phyloP scores from a whole-genome alignment of 1,140 invertebrate genomes.

The Neodiprion lecontei region DNA sequence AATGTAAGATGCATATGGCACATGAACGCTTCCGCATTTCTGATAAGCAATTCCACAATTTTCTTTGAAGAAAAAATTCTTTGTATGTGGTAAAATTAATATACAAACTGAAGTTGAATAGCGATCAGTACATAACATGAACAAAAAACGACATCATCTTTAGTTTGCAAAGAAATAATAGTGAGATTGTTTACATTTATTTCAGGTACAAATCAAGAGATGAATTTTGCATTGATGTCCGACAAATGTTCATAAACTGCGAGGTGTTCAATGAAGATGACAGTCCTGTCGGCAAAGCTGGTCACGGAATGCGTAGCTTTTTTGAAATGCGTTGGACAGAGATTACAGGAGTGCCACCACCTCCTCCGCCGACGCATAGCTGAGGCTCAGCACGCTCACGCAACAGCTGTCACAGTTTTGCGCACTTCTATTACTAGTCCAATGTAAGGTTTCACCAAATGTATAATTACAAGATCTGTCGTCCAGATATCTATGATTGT shows the following conservation, averaged over 20 bases:
- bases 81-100: too few relatives aligned
- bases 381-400: constrained; percentile 60
- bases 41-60: too few relatives aligned
- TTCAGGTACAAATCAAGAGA: constrained; percentile 84
- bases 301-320: constrained; percentile 89
- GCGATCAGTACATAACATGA: not conserved
- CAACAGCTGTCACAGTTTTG: constrained; percentile 60
- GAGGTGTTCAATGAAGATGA: constrained; percentile 98
- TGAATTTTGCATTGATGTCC: constrained; percentile 89
- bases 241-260: constrained; percentile 95
- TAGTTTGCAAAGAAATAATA: constrained; percentile 18
- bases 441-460: constrained; percentile 5
- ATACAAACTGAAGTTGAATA: too few relatives aligned
- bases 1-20: too few relatives aligned
- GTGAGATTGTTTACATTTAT: constrained; percentile 16
- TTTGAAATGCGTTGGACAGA: constrained; percentile 90
- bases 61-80: too few relatives aligned
- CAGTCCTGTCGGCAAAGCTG: constrained; percentile 93
- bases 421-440: constrained; percentile 56
- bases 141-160: constrained; percentile 24
- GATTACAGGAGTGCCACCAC: constrained; percentile 52
- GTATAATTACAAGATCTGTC: not conserved
- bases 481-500: not conserved
- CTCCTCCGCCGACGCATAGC: constrained; percentile 54
- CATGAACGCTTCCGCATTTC: too few relatives aligned